Evolutionary conservation across 2,797 vertebrate genomes (phyloP).

Genomic region (Lophius americanus): DNA sequence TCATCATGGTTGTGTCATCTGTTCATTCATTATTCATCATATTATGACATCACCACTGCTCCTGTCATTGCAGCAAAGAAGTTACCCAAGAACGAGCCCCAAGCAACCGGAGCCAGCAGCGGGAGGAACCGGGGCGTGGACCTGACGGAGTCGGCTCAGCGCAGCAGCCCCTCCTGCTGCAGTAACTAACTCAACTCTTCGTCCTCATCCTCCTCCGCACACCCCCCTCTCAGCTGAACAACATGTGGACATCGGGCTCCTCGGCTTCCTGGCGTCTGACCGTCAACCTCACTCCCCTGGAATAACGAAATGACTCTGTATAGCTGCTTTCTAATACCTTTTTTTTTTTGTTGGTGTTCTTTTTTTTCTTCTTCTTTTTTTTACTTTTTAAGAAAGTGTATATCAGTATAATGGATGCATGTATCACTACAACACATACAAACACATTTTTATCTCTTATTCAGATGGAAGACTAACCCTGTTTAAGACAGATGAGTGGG

Average conservation of each 20-base stretch:
- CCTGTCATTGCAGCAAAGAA: constrained; percentile 89
- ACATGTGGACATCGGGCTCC: constrained; percentile 84
- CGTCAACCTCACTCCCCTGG: constrained; percentile 85
- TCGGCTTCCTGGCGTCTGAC: constrained; percentile 76
- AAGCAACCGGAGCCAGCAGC: constrained; percentile 84
- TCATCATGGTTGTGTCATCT: too few species aligned
- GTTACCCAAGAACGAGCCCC: constrained; percentile 95
- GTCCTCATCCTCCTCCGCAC: constrained; percentile 35
- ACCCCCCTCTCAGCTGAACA: constrained; percentile 85
- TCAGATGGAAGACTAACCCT: constrained; percentile 66
- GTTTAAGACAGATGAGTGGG: constrained; percentile 42
- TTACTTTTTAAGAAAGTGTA: constrained; percentile 82
- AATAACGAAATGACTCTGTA: constrained; percentile 92
- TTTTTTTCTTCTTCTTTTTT: constrained; percentile 82
- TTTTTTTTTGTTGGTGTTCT: constrained; percentile 79
- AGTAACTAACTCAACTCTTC: constrained; percentile 87
- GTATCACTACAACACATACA: constrained; percentile 90
- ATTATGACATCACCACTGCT: neutral
- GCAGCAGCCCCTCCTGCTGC: constrained; percentile 93
- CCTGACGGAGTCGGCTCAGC: constrained; percentile 94
- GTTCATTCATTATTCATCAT: too few species aligned
- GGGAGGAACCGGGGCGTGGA: constrained; percentile 93
- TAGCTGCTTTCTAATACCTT: constrained; percentile 95
- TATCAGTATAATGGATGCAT: constrained; percentile 88
- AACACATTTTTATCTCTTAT: constrained; percentile 71